These are phyloP conservation scores for Tetragonisca angustula DNA, from an alignment of 2,888 invertebrate species.

Conservation along the genomic window DNA sequence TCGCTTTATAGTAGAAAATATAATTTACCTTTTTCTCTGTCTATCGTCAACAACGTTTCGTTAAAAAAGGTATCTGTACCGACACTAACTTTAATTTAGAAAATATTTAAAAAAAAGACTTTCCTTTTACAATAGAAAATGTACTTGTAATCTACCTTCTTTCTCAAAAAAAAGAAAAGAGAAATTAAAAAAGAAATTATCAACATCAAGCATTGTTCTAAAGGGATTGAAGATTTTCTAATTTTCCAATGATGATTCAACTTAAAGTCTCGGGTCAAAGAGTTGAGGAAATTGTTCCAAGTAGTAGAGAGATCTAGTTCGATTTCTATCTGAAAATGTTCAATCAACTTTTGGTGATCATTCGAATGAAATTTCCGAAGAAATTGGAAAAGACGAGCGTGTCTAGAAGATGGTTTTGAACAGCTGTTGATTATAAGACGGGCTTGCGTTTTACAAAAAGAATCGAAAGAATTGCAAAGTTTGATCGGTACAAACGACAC, in stretches of 20 bases:
- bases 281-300: not conserved
- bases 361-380: not conserved
- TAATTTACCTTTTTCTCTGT: not conserved
- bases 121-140: not conserved
- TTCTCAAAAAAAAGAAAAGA: accelerated
- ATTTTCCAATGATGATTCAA: no score
- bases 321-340: slow-evolving; percentile 10
- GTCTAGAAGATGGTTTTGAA: not conserved
- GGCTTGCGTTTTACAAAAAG: not conserved
- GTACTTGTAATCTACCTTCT: not conserved
- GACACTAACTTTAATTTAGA: no score
- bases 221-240: no score
- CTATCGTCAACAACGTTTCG: not conserved
- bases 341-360: not conserved
- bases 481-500: no score
- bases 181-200: no score
- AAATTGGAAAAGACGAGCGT: not conserved
- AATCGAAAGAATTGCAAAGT: not conserved
- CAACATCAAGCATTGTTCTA: no score
- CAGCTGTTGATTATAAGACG: not conserved
- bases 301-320: not conserved
- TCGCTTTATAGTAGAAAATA: not conserved
- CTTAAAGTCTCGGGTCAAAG: no score
- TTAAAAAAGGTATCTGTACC: no score
- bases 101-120: not conserved